phyloP scores from a whole-genome alignment of 2,888 invertebrate species.

The Poecilobothrus nobilitatus region DNA sequence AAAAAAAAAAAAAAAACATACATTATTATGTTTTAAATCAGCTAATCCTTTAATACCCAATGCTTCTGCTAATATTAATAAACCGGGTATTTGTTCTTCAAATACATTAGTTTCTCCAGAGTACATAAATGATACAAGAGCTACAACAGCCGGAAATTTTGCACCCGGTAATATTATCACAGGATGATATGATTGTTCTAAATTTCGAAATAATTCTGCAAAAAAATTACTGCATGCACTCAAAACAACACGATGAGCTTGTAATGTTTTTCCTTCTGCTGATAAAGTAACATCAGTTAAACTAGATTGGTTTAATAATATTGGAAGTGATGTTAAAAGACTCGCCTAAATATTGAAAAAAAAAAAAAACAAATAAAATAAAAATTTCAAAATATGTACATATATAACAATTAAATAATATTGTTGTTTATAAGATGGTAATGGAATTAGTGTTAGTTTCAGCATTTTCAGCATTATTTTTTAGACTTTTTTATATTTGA shows the following conservation, averaged over 20 bases:
- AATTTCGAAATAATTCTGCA: slow-evolving; percentile 64
- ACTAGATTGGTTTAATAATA: slow-evolving; percentile 68
- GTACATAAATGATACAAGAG: slow-evolving; percentile 79
- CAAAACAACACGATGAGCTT: slow-evolving; percentile 76
- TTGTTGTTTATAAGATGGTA: too few relatives aligned
- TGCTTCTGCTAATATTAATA: slow-evolving; percentile 69
- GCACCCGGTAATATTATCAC: slow-evolving; percentile 43
- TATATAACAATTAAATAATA: too few relatives aligned
- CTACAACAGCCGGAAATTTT: slow-evolving; percentile 45
- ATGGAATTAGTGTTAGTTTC: too few relatives aligned
- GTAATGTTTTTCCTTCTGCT: slow-evolving; percentile 73
- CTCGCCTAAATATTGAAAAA: slow-evolving; percentile 56
- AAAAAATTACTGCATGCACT: slow-evolving; percentile 89
- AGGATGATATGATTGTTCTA: slow-evolving; percentile 41
- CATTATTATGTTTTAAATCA: slow-evolving; percentile 59
- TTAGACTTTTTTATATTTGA: too few relatives aligned
- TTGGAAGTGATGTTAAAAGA: slow-evolving; percentile 66
- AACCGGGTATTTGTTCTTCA: slow-evolving; percentile 65
- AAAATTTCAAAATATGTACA: too few relatives aligned
- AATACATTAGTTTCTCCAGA: slow-evolving; percentile 80
- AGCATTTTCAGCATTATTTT: too few relatives aligned
- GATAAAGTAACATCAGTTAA: slow-evolving; percentile 81
- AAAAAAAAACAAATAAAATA: too few relatives aligned
- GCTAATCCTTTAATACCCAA: slow-evolving; percentile 75
- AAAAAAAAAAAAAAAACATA: slow-evolving; percentile 33